Evolutionary conservation across 2,888 invertebrate species (phyloP).

Genomic region (Noctua pronuba): DNA sequence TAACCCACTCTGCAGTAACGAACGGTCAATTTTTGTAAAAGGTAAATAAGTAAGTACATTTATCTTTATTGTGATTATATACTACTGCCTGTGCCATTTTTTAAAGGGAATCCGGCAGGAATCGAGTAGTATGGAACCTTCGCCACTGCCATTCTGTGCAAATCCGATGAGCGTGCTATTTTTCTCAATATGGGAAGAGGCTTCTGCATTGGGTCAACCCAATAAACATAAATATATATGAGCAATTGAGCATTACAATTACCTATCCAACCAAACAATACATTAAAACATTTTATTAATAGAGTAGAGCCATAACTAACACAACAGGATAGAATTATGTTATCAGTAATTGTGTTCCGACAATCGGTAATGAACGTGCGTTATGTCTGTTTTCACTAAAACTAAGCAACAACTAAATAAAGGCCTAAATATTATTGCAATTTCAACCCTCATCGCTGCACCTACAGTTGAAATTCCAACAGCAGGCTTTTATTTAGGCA

Average conservation of each 20-base stretch:
- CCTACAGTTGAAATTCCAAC: background rate
- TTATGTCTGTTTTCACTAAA: background rate
- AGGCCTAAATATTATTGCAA: background rate
- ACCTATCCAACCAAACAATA: background rate
- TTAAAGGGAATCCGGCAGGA: too few relatives aligned
- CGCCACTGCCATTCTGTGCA: background rate
- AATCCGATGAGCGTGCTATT: background rate
- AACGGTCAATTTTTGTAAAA: too few relatives aligned
- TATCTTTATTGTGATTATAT: too few relatives aligned
- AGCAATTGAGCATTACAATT: background rate
- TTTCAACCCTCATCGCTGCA: background rate
- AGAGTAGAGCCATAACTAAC: constrained; percentile 19
- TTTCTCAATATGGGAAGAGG: background rate
- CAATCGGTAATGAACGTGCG: constrained; percentile 40
- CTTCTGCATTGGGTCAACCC: background rate
- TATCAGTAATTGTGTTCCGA: constrained; percentile 44
- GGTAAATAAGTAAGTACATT: too few relatives aligned
- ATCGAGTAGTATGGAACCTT: too few relatives aligned
- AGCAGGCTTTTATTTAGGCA: background rate
- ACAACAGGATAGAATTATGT: constrained; percentile 38
- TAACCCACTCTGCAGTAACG: background rate
- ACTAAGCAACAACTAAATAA: background rate
- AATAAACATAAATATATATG: background rate
- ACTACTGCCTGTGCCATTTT: too few relatives aligned
- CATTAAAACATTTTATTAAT: constrained; percentile 11